Conservation (phyloP, 2,888 invertebrate species). For the Ichneumoninae sp. region DNA sequence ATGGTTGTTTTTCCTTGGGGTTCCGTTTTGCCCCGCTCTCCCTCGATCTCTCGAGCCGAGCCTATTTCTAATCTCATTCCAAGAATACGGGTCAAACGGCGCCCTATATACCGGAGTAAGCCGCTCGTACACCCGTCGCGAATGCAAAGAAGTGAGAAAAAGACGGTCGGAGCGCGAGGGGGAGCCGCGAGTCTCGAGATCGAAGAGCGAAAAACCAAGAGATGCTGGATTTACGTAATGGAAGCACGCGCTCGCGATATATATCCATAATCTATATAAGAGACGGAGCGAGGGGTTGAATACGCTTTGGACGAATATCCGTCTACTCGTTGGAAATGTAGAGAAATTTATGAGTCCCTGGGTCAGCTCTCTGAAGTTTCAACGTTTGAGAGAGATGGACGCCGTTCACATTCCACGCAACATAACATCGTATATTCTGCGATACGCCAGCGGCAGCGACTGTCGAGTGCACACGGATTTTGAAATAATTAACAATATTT, state of each 20-base stretch:
- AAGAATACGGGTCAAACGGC: neutral
- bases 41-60: too few relatives aligned
- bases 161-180: neutral
- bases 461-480: neutral
- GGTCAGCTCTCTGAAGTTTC: slow-evolving; percentile 47
- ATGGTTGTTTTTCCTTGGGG: too few relatives aligned
- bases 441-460: neutral
- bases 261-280: slow-evolving; percentile 5
- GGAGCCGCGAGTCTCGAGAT: neutral
- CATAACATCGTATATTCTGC: neutral
- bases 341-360: slow-evolving; percentile 56
- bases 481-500: slow-evolving; percentile 38
- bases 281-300: slow-evolving; percentile 27
- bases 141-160: neutral
- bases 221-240: slow-evolving; percentile 9
- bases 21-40: too few relatives aligned
- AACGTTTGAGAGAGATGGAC: neutral
- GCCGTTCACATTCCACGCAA: neutral
- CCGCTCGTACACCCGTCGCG: neutral
- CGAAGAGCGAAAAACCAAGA: slow-evolving; percentile 5
- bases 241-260: slow-evolving; percentile 9
- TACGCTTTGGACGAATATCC: slow-evolving; percentile 55
- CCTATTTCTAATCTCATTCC: neutral
- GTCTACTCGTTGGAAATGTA: slow-evolving; percentile 40
- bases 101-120: neutral